Evolutionary conservation across 1,140 invertebrate genomes (phyloP), one percentile per base, ranked within the genome.

Genomic region (Wiebesia pumilae): DNA sequence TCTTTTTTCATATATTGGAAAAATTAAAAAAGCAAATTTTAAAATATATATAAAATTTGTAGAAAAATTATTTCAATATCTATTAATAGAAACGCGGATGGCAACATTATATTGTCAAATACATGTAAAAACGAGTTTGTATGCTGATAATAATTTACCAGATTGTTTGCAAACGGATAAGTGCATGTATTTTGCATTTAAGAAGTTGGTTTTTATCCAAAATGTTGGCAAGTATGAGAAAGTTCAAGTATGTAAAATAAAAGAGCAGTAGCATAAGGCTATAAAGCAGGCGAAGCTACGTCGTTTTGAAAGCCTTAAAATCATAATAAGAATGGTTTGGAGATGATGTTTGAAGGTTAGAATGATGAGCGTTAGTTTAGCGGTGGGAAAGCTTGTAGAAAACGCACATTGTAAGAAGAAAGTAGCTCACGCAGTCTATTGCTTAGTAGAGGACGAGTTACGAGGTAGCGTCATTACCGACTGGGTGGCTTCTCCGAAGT

Each of bases 321-420:
- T 47, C 7, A 58, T 79, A 78, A 73, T 73, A 67, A 47, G 81
- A 43, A 67, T 40, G 24, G 71, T n/a, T 43, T 19, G 3, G 33
- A 40, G 35, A 73, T 35, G 30, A 33, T 69, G 7, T 69, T 69
- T 69, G 65, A 69, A 69, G 33, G 7, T 19, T 35, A 24, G 10
- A 35, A 69, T 75, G 69, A 73, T 7, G 38, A 75, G 24, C 38
- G 38, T 10, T 75, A 75, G 40, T 24, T 65, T 47, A 85, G 19
- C 75, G 75, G 75, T 79, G 69, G 62, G 80, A 77, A 85, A 67
- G 24, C 54, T 77, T 27, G 9, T 43, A 75, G 38, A 38, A 75
- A 75, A 75, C 9, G 3, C 24, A 73, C n/a, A 35, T 40, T 24
- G 35, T 12, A 24, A 73, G 35, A 38, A 33, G 54, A 65, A 77